These are phyloP conservation scores for Cossypha dichroa DNA, from an alignment of 2,797 vertebrate species.

Conservation along the genomic window DNA sequence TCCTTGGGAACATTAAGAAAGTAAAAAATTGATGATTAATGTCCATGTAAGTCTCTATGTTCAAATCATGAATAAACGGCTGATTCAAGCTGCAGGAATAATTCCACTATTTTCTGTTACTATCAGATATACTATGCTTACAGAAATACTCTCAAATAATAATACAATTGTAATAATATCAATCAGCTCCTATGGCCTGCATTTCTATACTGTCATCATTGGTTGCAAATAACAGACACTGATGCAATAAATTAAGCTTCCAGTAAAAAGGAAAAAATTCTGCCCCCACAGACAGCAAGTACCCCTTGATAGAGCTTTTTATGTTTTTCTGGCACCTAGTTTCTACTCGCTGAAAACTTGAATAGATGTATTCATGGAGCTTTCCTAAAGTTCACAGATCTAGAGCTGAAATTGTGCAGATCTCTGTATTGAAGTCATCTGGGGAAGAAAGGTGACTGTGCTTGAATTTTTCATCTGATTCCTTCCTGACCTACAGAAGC, in stretches of 20 bases:
- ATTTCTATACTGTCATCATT: not conserved
- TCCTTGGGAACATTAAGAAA: not conserved
- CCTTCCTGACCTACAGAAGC: not conserved
- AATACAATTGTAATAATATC: not conserved
- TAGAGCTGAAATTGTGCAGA: not conserved
- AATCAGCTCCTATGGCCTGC: not conserved
- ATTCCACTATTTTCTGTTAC: not conserved
- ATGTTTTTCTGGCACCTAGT: not conserved
- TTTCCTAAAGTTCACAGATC: not conserved
- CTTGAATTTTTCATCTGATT: not conserved
- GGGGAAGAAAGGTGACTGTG: not conserved
- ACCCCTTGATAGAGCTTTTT: not conserved
- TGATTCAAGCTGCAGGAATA: not conserved
- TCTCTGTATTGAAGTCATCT: not conserved
- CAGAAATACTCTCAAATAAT: not conserved
- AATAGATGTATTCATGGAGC: not conserved
- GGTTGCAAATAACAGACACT: not conserved
- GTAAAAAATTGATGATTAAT: not conserved
- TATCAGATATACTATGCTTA: not conserved
- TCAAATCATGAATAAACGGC: not conserved
- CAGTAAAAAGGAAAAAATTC: not conserved
- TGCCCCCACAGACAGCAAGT: not conserved
- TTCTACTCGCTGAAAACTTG: not conserved
- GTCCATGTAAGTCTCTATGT: not conserved
- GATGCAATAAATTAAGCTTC: not conserved